Conservation (phyloP, 2,113 vertebrate species). For the Sterna hirundo region DNA sequence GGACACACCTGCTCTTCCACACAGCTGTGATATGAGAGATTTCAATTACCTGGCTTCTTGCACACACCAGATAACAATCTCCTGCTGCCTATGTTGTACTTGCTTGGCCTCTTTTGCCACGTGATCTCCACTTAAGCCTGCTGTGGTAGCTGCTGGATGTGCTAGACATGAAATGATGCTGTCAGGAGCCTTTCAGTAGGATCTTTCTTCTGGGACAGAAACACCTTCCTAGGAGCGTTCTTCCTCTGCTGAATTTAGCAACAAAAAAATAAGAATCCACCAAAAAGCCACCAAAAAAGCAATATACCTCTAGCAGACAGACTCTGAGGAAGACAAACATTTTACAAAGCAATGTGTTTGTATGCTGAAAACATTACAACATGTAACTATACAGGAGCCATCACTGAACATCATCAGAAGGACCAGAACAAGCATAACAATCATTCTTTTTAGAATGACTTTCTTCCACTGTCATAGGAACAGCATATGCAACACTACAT, state of each 20-base stretch:
- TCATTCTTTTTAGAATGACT: neutral
- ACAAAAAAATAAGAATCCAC: neutral
- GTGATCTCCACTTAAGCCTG: neutral
- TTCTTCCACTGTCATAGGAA: neutral
- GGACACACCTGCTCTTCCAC: neutral
- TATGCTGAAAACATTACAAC: neutral
- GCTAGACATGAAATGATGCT: neutral
- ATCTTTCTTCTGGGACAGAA: neutral
- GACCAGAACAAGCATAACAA: neutral
- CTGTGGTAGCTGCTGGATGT: neutral
- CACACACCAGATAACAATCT: constrained; percentile 24
- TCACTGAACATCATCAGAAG: neutral
- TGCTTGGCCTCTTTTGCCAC: neutral
- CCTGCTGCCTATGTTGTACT: neutral
- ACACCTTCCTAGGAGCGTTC: neutral
- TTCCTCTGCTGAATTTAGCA: neutral
- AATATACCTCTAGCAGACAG: neutral
- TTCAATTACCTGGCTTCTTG: neutral
- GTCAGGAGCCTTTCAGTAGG: neutral
- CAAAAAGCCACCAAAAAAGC: neutral
- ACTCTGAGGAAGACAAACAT: neutral
- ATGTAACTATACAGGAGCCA: neutral
- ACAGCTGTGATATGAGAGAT: neutral
- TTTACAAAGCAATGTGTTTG: neutral
- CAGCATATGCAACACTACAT: neutral